Evolutionary conservation across 2,888 invertebrate species (phyloP), one percentile per base, ranked within the genome.

Genomic region (Diplolepis rosae): DNA sequence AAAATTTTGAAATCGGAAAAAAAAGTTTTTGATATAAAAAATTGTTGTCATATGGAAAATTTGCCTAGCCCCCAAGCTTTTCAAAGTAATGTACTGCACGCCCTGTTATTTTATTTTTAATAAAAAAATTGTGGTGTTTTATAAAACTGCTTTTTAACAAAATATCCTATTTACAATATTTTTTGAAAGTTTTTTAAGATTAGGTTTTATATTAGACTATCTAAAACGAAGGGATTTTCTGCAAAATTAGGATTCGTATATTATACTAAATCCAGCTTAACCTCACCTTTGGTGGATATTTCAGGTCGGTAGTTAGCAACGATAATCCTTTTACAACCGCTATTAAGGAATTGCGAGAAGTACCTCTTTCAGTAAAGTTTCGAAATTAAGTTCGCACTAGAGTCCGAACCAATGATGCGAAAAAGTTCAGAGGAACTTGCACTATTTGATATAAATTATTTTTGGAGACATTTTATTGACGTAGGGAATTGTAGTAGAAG

Each of bases 281-380:
- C 61, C 27, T 61, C 9, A 42, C 35, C 3, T 15, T 39, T n/a
- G 13, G 27, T 61, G 15, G 39, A 61, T 61, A 61, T 61, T 61
- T 61, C 56, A 61, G 24, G 61, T 61, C 61, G 18, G 61, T 42
- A 39, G 35, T 61, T 61, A 61, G 39, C 24, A 6, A 61, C 39
- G 61, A 61, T 39, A 61, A 61, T 61, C 61, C 61, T 61, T 61
- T 42, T 39, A 61, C 39, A 61, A 61, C 61, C n/a, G 61, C 61
- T 61, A 61, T 61, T 61, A 61, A 61, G 61, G 61, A 61, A 27
- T 42, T n/a, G 39, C 61, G 39, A 61, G 61, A 61, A 61, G 39
- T 42, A 39, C 39, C 61, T 42, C 61, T 39, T 61, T 61, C 61
- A 11, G 24, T 42, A 61, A 42, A 61, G 61, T 61, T 42, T 42